Conservation (phyloP, 2,797 vertebrate species). For the Neopelma chrysocephalum region DNA sequence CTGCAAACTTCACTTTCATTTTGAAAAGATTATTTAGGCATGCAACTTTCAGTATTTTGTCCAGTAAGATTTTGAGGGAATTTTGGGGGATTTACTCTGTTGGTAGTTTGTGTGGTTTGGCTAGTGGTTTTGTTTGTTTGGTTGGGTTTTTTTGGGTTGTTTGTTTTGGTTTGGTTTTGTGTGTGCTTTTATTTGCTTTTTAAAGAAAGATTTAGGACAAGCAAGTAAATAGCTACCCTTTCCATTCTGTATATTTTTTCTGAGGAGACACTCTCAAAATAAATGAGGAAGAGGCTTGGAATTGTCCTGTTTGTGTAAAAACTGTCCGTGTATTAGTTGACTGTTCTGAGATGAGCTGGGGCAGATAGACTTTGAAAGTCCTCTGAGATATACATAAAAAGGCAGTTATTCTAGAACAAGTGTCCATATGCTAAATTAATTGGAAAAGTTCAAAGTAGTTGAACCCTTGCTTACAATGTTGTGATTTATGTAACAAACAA, state of each 20-base stretch:
- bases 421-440: not conserved
- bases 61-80: not conserved
- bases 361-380: not conserved
- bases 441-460: not conserved
- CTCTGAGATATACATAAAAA: not conserved
- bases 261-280: not conserved
- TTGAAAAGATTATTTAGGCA: not conserved
- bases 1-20: slow-evolving; percentile 28
- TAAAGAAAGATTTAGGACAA: not conserved
- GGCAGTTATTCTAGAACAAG: not conserved
- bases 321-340: not conserved
- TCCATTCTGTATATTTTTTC: not conserved
- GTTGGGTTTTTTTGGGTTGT: no score
- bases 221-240: not conserved
- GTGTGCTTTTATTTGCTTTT: not conserved
- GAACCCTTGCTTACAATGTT: not conserved
- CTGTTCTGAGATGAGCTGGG: not conserved
- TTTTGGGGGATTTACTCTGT: not conserved
- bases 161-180: not conserved
- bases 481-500: not conserved
- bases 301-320: not conserved
- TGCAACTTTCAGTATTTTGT: not conserved
- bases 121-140: not conserved
- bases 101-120: not conserved
- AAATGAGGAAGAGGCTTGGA: not conserved